Evolutionary conservation across 2,797 vertebrate genomes (phyloP), one percentile per base, ranked within the genome.

Genomic region (Chelon auratus): DNA sequence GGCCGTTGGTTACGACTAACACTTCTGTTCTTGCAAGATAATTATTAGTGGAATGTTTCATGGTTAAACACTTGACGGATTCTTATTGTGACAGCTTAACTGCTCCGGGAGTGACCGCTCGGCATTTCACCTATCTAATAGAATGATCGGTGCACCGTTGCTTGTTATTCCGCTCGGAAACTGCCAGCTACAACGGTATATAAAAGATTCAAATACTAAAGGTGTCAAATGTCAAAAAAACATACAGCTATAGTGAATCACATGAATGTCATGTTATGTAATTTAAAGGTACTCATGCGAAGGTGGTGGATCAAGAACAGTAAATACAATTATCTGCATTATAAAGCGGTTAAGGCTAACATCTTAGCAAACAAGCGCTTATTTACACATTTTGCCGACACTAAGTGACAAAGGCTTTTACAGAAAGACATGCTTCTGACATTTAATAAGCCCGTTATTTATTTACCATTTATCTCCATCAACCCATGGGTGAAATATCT

Each of bases 11-110:
- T 74, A 30, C 48, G 40, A 39, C 47, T 36, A 69, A 60, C 52
- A 43, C 60, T 65, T 62, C 42, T 53, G 17, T 61, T 59, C 65
- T 48, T 68, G 63, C 18, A 54, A 60, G 30, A 84, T 81, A 70
- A 75, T 69, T 37, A 54, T 61, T 20, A 53, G 76, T 59, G 47
- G 7, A 37, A 56, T 60, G 10, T 57, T 58, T 77, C 47, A 36
- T 18, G 10, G 12, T 51, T 17, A 75, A 67, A 15, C 5, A 30
- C 13, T 52, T 60, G 17, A 70, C 20, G 15, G 6, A 20, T 43
- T 55, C 54, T 45, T 74, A 55, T 59, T 59, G 54, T 47, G 30
- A 33, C 30, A 33, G 30, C 30, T 33, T 33, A 26, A 56, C 18
- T n/a, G 24, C 17, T 50, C 14, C 11, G 20, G 24, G 39, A 61